Conservation (phyloP, 2,797 vertebrate species). For the Sebastes ruberrimus region DNA sequence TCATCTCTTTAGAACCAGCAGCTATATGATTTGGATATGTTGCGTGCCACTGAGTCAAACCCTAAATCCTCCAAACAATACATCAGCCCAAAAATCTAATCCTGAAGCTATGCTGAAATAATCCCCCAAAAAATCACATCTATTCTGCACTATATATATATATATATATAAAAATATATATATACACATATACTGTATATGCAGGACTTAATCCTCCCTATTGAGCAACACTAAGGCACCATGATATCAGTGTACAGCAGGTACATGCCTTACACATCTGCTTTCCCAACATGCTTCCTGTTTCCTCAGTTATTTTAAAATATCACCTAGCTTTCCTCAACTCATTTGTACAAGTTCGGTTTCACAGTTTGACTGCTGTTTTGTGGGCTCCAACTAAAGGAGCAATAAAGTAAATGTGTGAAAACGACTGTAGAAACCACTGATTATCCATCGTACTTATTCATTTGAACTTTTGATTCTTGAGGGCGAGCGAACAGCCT, state of each 20-base stretch:
- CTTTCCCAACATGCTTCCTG: neutral
- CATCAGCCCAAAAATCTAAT: constrained; percentile 54
- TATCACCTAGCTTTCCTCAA: neutral
- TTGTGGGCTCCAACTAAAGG: neutral
- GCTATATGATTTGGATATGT: constrained; percentile 31
- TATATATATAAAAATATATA: too few relatives aligned
- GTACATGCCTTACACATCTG: neutral
- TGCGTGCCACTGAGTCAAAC: neutral
- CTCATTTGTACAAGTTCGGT: neutral
- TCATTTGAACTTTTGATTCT: neutral
- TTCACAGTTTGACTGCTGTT: neutral
- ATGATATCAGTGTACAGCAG: neutral
- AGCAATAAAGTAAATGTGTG: neutral
- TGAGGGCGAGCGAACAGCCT: neutral
- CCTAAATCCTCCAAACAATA: constrained; percentile 60
- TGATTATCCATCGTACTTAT: neutral
- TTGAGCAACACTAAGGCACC: neutral
- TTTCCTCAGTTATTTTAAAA: neutral
- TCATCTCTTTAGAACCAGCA: constrained; percentile 23
- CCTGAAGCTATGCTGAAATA: constrained; percentile 36
- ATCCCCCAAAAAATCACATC: constrained; percentile 28
- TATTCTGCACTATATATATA: neutral
- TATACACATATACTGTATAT: too few relatives aligned
- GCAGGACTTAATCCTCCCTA: neutral
- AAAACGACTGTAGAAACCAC: neutral